Conservation (phyloP, 2,113 vertebrate species). For the Pelobates fuscus region DNA sequence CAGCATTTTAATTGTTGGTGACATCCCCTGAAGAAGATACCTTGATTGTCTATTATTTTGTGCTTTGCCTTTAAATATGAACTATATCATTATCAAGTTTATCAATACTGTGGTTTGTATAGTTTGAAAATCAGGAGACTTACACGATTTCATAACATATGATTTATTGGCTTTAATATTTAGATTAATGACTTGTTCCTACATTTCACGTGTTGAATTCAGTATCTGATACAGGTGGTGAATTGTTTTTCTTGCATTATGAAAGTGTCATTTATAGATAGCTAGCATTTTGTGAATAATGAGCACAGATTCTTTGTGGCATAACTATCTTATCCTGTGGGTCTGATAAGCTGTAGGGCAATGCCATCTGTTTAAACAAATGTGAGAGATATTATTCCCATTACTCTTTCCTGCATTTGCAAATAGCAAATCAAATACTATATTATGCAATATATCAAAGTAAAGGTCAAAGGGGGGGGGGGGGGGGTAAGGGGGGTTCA, state of each 20-base stretch:
- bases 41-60: too few species aligned
- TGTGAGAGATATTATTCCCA: slow-evolving; percentile 4
- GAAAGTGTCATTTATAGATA: neutral
- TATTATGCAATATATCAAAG: slow-evolving; percentile 1
- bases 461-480: slow-evolving; percentile 8
- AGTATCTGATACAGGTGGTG: neutral
- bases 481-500: too few species aligned
- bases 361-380: slow-evolving; percentile 20
- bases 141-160: neutral
- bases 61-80: too few species aligned
- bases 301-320: neutral
- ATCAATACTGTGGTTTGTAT: neutral
- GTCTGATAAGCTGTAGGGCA: neutral
- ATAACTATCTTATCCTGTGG: slow-evolving; percentile 8
- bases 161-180: neutral
- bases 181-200: neutral
- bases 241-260: neutral
- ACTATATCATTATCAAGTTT: too few species aligned
- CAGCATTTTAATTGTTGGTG: too few species aligned
- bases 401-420: neutral
- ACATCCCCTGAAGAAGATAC: too few species aligned
- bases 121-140: neutral
- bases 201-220: neutral
- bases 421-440: slow-evolving; percentile 4
- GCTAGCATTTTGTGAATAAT: neutral